Conservation (phyloP, 2,888 invertebrate genomes). For the Argyresthia goedartella region DNA sequence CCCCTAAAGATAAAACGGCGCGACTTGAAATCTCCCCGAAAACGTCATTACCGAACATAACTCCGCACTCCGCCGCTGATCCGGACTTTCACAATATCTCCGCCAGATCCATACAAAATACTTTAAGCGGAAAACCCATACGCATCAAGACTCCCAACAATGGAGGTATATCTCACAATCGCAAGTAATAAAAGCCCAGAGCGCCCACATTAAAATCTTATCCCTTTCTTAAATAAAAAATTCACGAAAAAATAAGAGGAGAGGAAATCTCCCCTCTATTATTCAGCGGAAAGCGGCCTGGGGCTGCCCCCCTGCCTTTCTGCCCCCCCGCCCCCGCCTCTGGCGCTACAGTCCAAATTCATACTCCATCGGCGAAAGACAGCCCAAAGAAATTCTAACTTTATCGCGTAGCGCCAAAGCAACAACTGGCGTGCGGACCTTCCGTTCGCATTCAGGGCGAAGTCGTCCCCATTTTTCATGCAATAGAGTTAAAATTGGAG, state of each 20-base stretch:
- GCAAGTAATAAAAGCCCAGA: slow-evolving; percentile 60
- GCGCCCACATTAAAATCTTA: slow-evolving; percentile 70
- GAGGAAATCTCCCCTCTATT: slow-evolving; percentile 61
- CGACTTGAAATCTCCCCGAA: slow-evolving; percentile 32
- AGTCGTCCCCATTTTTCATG: slow-evolving; percentile 25
- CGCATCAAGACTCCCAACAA: slow-evolving; percentile 59
- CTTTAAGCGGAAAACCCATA: slow-evolving; percentile 65
- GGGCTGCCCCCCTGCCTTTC: slow-evolving; percentile 24
- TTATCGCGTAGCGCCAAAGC: slow-evolving; percentile 45
- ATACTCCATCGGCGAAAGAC: slow-evolving; percentile 24
- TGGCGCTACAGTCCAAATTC: slow-evolving; percentile 22
- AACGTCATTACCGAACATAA: slow-evolving; percentile 48
- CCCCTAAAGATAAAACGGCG: not conserved
- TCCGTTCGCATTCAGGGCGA: slow-evolving; percentile 16
- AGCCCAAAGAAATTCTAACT: slow-evolving; percentile 53
- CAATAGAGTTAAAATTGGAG: slow-evolving; percentile 41
- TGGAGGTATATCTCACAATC: slow-evolving; percentile 57
- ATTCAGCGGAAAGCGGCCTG: slow-evolving; percentile 41
- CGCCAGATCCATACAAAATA: slow-evolving; percentile 46
- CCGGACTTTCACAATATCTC: slow-evolving; percentile 20
- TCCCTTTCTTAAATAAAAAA: slow-evolving; percentile 72
- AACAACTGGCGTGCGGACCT: slow-evolving; percentile 41
- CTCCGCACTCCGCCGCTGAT: slow-evolving; percentile 28
- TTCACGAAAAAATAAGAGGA: slow-evolving; percentile 68
- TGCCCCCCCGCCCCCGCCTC: slow-evolving; percentile 16